These are phyloP conservation scores for Procavia capensis DNA, from an alignment of 2,113 vertebrate species.

Conservation along the genomic window DNA sequence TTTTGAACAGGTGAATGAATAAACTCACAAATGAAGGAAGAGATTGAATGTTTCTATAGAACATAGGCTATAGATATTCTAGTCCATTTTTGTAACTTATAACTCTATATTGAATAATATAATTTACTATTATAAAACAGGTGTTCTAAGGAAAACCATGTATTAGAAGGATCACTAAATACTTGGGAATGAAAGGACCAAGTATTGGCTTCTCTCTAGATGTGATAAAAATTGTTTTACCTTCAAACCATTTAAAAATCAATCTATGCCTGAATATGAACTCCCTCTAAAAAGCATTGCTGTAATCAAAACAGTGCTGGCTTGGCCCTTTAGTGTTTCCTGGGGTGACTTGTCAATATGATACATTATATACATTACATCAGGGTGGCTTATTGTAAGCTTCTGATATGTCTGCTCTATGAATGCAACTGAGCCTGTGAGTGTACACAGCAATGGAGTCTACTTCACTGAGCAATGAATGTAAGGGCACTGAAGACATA, in stretches of 20 bases:
- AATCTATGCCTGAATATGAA: slow-evolving; percentile 17
- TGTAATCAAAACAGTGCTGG: neutral
- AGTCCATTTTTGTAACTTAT: neutral
- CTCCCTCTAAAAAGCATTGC: neutral
- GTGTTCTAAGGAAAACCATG: neutral
- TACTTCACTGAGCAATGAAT: slow-evolving; percentile 46
- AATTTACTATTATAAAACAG: neutral
- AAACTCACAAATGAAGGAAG: neutral
- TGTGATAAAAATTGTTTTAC: neutral
- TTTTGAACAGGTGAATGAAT: neutral
- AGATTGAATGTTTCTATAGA: neutral
- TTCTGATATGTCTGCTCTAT: slow-evolving; percentile 49
- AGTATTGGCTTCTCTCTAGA: neutral
- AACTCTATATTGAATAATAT: neutral
- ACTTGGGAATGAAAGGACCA: neutral
- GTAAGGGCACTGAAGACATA: slow-evolving; percentile 31
- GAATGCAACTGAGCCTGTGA: slow-evolving; percentile 57
- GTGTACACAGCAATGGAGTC: neutral
- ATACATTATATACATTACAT: slow-evolving; percentile 65
- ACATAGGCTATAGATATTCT: neutral
- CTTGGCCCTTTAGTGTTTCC: neutral
- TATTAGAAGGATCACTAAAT: neutral
- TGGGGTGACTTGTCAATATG: slow-evolving; percentile 67
- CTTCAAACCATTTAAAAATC: neutral
- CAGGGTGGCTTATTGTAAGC: slow-evolving; percentile 60